Conservation (phyloP, 2,113 vertebrate genomes). For the Chiloscyllium plagiosum region DNA sequence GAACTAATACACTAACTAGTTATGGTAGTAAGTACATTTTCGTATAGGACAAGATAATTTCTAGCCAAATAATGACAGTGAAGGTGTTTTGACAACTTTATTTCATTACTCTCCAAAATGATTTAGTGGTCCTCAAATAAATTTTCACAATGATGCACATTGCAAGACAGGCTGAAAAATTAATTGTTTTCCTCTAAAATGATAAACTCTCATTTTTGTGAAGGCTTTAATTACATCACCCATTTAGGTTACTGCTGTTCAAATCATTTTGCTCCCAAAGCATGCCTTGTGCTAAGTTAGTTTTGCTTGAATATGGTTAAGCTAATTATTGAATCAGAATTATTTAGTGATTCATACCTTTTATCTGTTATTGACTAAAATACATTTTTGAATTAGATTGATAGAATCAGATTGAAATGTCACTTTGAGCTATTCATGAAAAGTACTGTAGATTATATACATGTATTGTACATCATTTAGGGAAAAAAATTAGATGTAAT, state of each 20-base stretch:
- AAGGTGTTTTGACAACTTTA: background rate
- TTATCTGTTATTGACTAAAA: background rate
- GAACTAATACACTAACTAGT: background rate
- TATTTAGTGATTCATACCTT: background rate
- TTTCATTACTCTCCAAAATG: background rate
- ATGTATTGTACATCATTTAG: background rate
- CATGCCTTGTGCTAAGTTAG: background rate
- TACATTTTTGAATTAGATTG: background rate
- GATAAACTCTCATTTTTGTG: background rate
- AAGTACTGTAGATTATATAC: background rate
- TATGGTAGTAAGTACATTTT: background rate
- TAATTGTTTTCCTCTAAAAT: background rate
- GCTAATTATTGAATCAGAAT: background rate
- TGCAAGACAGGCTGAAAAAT: background rate
- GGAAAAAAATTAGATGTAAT: background rate
- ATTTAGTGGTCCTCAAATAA: background rate
- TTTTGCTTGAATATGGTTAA: background rate
- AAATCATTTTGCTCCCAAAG: background rate
- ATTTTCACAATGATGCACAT: background rate
- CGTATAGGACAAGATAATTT: background rate
- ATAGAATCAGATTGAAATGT: too few relatives aligned
- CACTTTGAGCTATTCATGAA: background rate
- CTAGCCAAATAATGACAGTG: background rate
- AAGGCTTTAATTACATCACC: background rate
- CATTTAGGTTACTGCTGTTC: background rate